These are phyloP conservation scores for Stegodyphus mimosarum DNA, from an alignment of 1,140 invertebrate species.

Conservation along the genomic window DNA sequence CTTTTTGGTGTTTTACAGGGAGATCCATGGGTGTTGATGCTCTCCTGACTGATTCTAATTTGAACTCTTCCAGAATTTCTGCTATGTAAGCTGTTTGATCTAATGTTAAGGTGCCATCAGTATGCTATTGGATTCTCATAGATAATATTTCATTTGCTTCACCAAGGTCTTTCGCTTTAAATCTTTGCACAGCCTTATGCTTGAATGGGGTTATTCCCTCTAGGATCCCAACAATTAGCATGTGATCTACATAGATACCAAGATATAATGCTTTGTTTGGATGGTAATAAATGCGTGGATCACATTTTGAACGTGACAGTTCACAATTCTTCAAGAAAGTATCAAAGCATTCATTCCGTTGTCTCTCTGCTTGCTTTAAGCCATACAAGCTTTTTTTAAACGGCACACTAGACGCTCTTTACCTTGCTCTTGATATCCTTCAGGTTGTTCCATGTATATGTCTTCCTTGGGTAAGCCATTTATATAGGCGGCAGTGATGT, in stretches of 20 bases:
- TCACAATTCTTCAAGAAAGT: slow-evolving; percentile 41
- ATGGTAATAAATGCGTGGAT: no score
- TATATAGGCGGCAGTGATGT: slow-evolving; percentile 66
- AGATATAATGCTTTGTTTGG: no score
- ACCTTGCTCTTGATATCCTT: slow-evolving; percentile 64
- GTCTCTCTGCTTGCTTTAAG: slow-evolving; percentile 68
- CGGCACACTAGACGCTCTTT: slow-evolving; percentile 59
- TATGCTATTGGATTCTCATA: not conserved
- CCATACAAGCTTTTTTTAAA: slow-evolving; percentile 69
- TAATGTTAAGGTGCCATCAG: slow-evolving; percentile 22
- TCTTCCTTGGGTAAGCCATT: slow-evolving; percentile 68
- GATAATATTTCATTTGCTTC: not conserved
- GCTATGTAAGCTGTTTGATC: slow-evolving; percentile 53
- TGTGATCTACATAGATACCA: no score
- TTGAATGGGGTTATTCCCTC: no score
- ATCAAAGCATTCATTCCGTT: slow-evolving; percentile 66
- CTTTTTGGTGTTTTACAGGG: no score
- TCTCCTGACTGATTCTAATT: slow-evolving; percentile 64
- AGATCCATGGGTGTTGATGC: slow-evolving; percentile 65
- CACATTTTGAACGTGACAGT: slow-evolving; percentile 3
- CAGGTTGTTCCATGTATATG: slow-evolving; percentile 68
- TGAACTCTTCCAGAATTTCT: slow-evolving; percentile 63
- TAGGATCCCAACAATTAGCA: no score
- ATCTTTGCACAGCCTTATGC: not conserved
- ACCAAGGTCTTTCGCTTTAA: slow-evolving; percentile 22